These are phyloP conservation scores for Ctenodactylus gundi DNA, from an alignment of 2,113 vertebrate genomes.

Conservation along the genomic window DNA sequence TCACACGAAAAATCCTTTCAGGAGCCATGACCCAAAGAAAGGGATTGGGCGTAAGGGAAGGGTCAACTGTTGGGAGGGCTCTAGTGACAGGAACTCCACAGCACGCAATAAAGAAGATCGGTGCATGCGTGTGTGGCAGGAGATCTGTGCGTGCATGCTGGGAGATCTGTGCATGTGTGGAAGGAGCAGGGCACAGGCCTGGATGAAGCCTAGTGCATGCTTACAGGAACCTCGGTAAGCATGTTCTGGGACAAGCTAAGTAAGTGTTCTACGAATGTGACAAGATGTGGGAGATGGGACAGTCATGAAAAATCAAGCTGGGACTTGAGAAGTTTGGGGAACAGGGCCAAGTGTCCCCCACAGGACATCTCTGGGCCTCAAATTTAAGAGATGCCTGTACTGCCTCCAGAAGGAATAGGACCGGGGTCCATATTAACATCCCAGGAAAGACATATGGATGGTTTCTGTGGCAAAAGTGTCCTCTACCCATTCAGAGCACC, in stretches of 20 bases:
- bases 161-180: no score
- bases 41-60: background rate
- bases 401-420: background rate
- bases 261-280: background rate
- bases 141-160: no score
- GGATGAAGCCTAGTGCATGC: background rate
- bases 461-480: background rate
- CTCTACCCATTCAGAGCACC: background rate
- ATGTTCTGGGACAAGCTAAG: background rate
- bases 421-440: background rate
- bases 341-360: background rate
- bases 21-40: background rate
- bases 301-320: background rate
- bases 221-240: background rate
- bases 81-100: rapidly evolving
- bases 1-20: background rate
- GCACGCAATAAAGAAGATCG: no score
- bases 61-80: background rate
- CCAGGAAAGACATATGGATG: no score
- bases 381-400: no score
- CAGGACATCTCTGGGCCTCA: background rate
- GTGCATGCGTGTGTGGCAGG: no score
- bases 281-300: background rate
- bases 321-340: background rate
- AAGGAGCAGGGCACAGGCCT: background rate